These are phyloP conservation scores for Ailuropoda melanoleuca DNA, from an alignment of 2,113 vertebrate species.

Conservation along the genomic window DNA sequence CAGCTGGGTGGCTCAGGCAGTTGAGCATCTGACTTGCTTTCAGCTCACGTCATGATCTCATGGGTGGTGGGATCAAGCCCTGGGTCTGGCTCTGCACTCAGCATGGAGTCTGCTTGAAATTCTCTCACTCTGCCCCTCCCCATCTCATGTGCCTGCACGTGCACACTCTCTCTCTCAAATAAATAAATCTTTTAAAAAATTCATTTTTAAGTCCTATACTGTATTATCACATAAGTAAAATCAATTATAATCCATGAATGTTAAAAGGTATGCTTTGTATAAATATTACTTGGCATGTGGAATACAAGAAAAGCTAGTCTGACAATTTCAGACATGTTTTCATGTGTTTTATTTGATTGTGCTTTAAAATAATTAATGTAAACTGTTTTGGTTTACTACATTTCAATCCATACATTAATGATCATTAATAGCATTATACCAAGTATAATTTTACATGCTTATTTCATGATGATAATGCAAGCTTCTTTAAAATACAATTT, in stretches of 20 bases:
- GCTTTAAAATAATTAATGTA: slow-evolving; percentile 46
- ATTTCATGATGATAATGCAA: slow-evolving; percentile 6
- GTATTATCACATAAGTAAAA: slow-evolving; percentile 1
- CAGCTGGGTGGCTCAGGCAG: not conserved
- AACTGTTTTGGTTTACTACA: not conserved
- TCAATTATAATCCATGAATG: not conserved
- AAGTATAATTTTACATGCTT: not conserved
- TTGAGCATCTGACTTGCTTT: not conserved
- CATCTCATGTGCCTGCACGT: fast-evolving
- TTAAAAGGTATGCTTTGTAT: not conserved
- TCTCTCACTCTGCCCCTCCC: not conserved
- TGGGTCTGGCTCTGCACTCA: not conserved
- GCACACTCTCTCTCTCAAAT: not conserved
- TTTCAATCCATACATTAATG: not conserved
- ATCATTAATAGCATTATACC: not conserved
- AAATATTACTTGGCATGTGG: slow-evolving; percentile 9
- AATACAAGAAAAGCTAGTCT: not conserved
- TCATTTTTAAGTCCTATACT: not conserved
- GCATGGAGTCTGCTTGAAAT: not conserved
- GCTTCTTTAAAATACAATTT: slow-evolving; percentile 32
- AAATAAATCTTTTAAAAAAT: not conserved
- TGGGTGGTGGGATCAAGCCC: not conserved
- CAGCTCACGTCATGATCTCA: not conserved
- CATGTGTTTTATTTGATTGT: not conserved
- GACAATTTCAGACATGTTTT: not conserved